Conservation (phyloP, 2,888 invertebrate genomes). For the Ormyrus thymus region DNA sequence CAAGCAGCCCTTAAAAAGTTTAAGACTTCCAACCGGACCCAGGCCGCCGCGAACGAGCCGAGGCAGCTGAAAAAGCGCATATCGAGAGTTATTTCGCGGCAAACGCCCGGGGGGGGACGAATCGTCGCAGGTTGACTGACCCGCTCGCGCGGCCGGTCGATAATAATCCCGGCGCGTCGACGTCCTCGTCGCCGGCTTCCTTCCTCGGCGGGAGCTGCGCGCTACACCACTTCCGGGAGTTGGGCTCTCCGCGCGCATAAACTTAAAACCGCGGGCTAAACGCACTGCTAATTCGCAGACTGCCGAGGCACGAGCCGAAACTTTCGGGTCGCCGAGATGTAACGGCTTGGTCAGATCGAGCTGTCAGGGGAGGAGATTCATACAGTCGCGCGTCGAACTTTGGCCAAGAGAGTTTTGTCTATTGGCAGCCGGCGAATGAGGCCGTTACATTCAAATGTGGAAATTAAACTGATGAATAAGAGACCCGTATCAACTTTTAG, state of each 20-base stretch:
- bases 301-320: constrained; percentile 45
- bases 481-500: too few species aligned
- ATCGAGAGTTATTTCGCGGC: constrained; percentile 11
- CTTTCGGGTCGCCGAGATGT: too few species aligned
- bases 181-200: constrained; percentile 14
- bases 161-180: constrained; percentile 56
- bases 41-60: too few species aligned
- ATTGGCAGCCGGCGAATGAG: too few species aligned
- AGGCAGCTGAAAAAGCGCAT: too few species aligned
- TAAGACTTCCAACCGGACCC: too few species aligned
- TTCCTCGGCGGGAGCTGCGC: constrained; percentile 17
- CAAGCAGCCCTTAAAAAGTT: too few species aligned
- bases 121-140: background rate
- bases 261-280: constrained; percentile 63
- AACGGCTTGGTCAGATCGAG: too few species aligned
- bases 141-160: constrained; percentile 49
- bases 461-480: too few species aligned
- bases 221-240: background rate
- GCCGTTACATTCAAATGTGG: too few species aligned
- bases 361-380: too few species aligned
- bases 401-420: too few species aligned
- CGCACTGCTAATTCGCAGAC: constrained; percentile 62
- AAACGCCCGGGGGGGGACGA: background rate
- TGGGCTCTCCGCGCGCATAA: constrained; percentile 57
- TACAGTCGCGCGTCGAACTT: background rate